These are phyloP conservation scores for Himalopsyche anomala DNA, from an alignment of 2,888 invertebrate species.

Conservation along the genomic window DNA sequence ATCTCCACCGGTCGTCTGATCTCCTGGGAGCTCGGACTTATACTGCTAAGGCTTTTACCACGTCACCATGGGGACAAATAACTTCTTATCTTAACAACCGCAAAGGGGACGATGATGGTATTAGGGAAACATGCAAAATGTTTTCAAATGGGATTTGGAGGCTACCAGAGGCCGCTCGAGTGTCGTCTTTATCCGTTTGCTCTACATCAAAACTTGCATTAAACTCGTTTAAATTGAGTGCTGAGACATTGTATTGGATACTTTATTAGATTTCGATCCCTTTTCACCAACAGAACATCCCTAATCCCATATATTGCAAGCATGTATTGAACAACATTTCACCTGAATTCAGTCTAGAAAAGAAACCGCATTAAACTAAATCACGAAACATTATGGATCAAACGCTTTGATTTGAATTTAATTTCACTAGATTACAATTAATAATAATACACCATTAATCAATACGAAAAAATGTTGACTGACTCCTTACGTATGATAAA, in stretches of 20 bases:
- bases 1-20: conserved; percentile 35
- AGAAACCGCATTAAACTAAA: too few relatives aligned
- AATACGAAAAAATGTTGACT: too few relatives aligned
- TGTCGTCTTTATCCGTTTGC: conserved; percentile 57
- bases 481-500: too few relatives aligned
- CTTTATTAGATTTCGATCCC: conserved; percentile 28
- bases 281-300: not conserved
- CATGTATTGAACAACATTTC: too few relatives aligned
- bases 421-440: too few relatives aligned
- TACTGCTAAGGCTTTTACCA: conserved; percentile 62
- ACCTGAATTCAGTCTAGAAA: too few relatives aligned
- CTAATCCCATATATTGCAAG: too few relatives aligned
- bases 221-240: conserved; percentile 22
- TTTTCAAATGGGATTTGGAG: conserved; percentile 64
- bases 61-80: conserved; percentile 64
- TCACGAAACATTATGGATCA: too few relatives aligned
- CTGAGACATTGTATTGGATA: not conserved
- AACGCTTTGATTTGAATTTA: too few relatives aligned
- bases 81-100: conserved; percentile 66
- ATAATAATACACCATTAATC: too few relatives aligned
- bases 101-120: conserved; percentile 65
- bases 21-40: conserved; percentile 62
- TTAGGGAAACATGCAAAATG: conserved; percentile 64
- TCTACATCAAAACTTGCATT: conserved; percentile 29
- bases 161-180: conserved; percentile 49